Conservation (phyloP, 2,113 vertebrate genomes). For the Ptychochromis oligacanthus region DNA sequence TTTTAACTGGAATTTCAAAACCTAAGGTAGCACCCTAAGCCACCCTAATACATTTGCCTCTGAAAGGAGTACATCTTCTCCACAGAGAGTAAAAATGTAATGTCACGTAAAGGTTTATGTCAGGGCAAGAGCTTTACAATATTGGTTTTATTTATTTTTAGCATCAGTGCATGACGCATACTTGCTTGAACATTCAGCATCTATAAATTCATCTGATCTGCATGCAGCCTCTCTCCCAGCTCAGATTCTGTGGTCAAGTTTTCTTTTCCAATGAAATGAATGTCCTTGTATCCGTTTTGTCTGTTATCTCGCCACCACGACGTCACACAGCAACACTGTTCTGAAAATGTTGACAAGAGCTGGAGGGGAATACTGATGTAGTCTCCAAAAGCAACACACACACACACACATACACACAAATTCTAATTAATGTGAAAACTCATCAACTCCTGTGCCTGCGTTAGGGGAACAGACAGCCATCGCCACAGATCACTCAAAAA, state of each 20-base stretch:
- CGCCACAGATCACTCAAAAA: constrained; percentile 16
- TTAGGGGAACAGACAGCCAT: constrained; percentile 43
- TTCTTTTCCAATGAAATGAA: constrained; percentile 10
- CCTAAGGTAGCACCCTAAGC: neutral
- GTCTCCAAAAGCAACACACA: neutral
- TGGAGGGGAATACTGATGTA: constrained; percentile 45
- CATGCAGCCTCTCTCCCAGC: neutral
- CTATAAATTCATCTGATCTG: neutral
- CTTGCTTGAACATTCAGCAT: neutral
- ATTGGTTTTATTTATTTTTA: constrained; percentile 10
- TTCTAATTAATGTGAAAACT: constrained; percentile 35
- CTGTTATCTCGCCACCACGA: constrained; percentile 25
- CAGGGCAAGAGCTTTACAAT: neutral
- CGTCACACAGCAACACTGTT: constrained; percentile 43
- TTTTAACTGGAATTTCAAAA: neutral
- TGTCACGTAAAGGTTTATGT: neutral
- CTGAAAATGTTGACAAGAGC: constrained; percentile 46
- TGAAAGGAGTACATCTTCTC: neutral
- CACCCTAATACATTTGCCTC: neutral
- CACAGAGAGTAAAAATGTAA: constrained; percentile 29
- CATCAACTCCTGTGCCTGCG: constrained; percentile 27
- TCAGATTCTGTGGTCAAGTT: neutral
- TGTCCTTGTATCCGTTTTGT: constrained; percentile 32
- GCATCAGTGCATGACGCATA: neutral
- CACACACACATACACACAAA: constrained; percentile 1